Conservation (phyloP, 2,888 invertebrate species). For the Troides aeacus region DNA sequence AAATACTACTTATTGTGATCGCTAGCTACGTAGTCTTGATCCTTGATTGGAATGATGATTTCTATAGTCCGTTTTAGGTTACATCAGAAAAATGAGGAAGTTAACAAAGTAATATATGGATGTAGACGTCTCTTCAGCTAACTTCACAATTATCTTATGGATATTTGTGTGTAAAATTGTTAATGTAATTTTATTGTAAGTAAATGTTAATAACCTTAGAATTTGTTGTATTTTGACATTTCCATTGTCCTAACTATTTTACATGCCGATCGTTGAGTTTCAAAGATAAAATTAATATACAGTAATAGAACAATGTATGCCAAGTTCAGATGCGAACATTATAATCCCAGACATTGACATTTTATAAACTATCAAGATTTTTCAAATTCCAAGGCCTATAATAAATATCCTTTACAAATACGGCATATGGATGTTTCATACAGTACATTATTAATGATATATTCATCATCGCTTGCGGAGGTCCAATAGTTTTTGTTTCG, state of each 20-base stretch:
- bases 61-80: no score
- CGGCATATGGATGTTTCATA: not conserved
- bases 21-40: no score
- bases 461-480: not conserved
- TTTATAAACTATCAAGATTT: not conserved
- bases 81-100: no score
- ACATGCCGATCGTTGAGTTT: not conserved
- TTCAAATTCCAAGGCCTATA: not conserved
- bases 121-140: no score
- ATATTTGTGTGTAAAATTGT: no score
- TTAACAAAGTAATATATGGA: no score
- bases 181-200: no score
- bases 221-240: not conserved
- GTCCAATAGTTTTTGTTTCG: not conserved
- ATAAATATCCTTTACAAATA: not conserved
- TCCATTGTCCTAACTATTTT: not conserved
- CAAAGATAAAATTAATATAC: not conserved
- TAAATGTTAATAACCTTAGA: no score
- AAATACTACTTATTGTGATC: no score
- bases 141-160: no score
- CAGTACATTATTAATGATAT: not conserved
- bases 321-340: not conserved
- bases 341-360: not conserved
- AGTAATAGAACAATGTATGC: not conserved
- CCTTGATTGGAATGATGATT: no score